These are phyloP conservation scores for Drosophila kikkawai DNA, from an alignment of 1,140 invertebrate genomes.

Conservation along the genomic window DNA sequence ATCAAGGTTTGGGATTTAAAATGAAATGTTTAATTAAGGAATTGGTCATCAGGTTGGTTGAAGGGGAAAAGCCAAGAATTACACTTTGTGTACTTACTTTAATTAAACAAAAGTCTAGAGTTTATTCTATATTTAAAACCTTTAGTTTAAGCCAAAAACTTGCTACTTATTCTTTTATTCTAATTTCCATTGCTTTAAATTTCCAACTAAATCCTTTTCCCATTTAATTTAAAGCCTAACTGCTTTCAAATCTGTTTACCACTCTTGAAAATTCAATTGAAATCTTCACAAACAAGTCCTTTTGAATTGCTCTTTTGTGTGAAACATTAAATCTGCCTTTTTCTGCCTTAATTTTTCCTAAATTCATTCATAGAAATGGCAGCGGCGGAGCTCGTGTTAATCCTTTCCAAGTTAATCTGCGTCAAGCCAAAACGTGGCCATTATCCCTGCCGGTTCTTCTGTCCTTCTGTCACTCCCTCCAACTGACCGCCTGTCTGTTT, in stretches of 20 bases:
- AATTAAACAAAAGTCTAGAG: not conserved
- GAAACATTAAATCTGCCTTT: not conserved
- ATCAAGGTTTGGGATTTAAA: not conserved
- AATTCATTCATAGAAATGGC: slow-evolving; percentile 5
- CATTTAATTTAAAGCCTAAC: not conserved
- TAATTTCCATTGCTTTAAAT: not conserved
- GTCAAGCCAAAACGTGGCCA: slow-evolving; percentile 18
- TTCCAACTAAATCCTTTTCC: not conserved
- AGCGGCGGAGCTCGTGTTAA: slow-evolving; percentile 4
- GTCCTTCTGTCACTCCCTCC: slow-evolving; percentile 20
- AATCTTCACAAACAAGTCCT: not conserved
- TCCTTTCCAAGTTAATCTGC: slow-evolving; percentile 35
- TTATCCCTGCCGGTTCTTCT: slow-evolving; percentile 5
- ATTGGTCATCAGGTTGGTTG: not conserved
- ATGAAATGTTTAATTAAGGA: not conserved
- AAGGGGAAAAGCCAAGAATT: too few relatives aligned
- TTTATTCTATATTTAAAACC: not conserved
- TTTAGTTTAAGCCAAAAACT: not conserved
- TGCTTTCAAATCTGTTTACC: not conserved
- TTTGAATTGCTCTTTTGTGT: slow-evolving; percentile 4
- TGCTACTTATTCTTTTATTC: not conserved
- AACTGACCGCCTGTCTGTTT: slow-evolving; percentile 31
- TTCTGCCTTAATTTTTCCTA: not conserved
- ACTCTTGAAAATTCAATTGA: not conserved
- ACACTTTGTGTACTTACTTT: not conserved